Evolutionary conservation across 2,888 invertebrate species (phyloP).

Genomic region (Pandemis corylana): DNA sequence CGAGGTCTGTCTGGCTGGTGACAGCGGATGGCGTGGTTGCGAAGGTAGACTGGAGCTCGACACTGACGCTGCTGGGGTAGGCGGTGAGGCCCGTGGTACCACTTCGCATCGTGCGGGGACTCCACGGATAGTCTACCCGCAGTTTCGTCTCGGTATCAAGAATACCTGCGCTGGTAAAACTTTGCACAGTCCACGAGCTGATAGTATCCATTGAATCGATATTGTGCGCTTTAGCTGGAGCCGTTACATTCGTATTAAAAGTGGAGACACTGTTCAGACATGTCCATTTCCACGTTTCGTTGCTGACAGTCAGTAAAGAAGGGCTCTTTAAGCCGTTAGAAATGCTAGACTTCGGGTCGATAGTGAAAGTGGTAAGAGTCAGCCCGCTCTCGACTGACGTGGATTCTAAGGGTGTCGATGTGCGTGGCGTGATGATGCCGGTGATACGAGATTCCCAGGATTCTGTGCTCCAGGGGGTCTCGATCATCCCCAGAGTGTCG

Average conservation of each 20-base stretch:
- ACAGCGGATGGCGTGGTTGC: neutral
- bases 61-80: constrained; percentile 58
- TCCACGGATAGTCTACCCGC: constrained; percentile 58
- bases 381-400: neutral
- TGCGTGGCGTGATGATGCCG: neutral
- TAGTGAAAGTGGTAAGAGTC: constrained; percentile 28
- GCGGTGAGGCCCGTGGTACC: constrained; percentile 47
- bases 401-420: neutral
- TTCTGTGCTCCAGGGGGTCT: constrained; percentile 64
- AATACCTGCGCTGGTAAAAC: constrained; percentile 52
- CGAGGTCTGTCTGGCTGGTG: neutral
- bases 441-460: constrained; percentile 47
- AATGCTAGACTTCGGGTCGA: constrained; percentile 50
- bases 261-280: neutral
- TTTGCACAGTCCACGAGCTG: constrained; percentile 62
- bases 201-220: constrained; percentile 41
- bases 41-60: constrained; percentile 38
- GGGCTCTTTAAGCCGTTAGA: constrained; percentile 44
- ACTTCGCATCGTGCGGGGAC: constrained; percentile 50
- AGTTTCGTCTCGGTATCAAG: constrained; percentile 37
- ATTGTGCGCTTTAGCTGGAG: neutral
- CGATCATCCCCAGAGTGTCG: constrained; percentile 63
- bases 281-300: constrained; percentile 1
- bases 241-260: neutral
- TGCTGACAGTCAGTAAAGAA: neutral